Percentiles rank a stretch among this genome's conserved stretches.
Conservation (phyloP, 2,888 invertebrate species). For the Oscheius myriophilus region DNA sequence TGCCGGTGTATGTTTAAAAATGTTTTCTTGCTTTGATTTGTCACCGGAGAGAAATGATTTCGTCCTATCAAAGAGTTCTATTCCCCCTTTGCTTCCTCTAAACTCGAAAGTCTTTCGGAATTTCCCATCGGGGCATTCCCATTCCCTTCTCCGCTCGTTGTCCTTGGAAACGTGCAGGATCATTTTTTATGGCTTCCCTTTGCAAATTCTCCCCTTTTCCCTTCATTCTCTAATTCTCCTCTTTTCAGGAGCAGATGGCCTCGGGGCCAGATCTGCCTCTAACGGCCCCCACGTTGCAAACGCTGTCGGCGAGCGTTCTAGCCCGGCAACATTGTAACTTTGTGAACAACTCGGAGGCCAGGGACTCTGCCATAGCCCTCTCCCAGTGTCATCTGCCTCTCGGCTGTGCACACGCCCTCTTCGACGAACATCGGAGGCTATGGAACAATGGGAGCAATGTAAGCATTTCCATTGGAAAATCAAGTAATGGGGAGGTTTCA, state of each 20-base stretch:
- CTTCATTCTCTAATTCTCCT: no score
- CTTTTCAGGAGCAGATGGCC: slow-evolving; percentile 18
- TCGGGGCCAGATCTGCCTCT: slow-evolving; percentile 43
- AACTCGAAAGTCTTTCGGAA: no score
- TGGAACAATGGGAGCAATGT: slow-evolving; percentile 3
- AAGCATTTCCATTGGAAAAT: background rate
- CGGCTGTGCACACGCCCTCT: slow-evolving; percentile 39
- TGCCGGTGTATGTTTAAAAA: no score
- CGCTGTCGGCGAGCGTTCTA: slow-evolving; percentile 40
- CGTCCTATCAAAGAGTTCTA: no score
- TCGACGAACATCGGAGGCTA: slow-evolving; percentile 34
- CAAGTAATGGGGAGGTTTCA: background rate
- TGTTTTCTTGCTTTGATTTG: no score
- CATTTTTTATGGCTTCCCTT: no score
- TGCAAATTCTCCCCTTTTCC: no score
- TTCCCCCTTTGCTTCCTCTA: no score
- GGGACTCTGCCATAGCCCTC: slow-evolving; percentile 13
- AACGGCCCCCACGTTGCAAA: slow-evolving; percentile 47
- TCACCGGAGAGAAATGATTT: no score
- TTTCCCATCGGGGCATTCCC: no score
- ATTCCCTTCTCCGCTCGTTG: no score
- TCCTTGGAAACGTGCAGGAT: no score
- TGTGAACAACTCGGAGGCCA: background rate
- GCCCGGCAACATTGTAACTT: slow-evolving; percentile 18
- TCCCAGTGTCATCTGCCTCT: slow-evolving; percentile 34